phyloP scores from a whole-genome alignment of 2,888 invertebrate species.

The Metallyticus violacea region DNA sequence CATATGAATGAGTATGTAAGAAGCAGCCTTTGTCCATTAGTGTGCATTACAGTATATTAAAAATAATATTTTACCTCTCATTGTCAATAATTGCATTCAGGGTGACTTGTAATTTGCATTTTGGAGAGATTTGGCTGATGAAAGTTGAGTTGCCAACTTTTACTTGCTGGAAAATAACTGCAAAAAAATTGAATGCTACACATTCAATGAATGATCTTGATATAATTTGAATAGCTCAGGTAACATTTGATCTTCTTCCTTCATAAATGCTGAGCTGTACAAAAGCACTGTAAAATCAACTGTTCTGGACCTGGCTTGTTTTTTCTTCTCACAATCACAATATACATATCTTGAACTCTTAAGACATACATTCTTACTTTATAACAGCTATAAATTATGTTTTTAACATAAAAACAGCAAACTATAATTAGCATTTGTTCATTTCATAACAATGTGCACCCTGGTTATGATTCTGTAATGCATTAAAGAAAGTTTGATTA shows the following conservation, averaged over 20 bases:
- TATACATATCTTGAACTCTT: too few species aligned
- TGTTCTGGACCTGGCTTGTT: not conserved
- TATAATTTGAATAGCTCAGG: not conserved
- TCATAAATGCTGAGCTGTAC: not conserved
- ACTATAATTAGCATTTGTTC: not conserved
- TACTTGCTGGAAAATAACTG: too few species aligned
- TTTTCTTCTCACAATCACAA: not conserved
- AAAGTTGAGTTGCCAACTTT: too few species aligned
- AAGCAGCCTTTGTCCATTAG: too few species aligned
- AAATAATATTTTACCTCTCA: too few species aligned
- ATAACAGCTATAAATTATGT: not conserved
- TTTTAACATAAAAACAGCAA: not conserved
- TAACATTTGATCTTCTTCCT: not conserved
- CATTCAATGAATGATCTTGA: not conserved
- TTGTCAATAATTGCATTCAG: not conserved
- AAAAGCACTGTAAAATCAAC: too few species aligned
- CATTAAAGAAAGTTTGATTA: too few species aligned
- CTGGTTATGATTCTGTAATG: not conserved
- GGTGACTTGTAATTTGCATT: not conserved
- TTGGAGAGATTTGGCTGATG: too few species aligned
- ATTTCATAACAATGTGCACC: not conserved
- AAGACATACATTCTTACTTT: not conserved
- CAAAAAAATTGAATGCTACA: too few species aligned
- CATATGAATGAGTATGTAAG: too few species aligned
- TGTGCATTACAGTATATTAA: too few species aligned